phyloP scores from a whole-genome alignment of 2,113 vertebrate genomes.

The Gnathonemus longibarbis region DNA sequence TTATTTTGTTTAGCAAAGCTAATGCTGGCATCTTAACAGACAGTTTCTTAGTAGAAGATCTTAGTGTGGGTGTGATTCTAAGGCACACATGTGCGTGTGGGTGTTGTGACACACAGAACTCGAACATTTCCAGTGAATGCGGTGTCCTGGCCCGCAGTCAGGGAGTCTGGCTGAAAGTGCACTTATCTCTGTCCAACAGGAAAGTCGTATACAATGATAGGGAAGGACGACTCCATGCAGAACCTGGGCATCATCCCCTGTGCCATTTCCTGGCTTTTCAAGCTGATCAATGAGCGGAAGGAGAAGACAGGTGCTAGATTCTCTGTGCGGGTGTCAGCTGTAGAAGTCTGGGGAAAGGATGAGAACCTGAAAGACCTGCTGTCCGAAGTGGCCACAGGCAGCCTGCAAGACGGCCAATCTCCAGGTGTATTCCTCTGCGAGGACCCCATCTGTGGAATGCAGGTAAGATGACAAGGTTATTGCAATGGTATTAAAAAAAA shows the following conservation, averaged over 20 bases:
- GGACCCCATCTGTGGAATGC: conserved; percentile 97
- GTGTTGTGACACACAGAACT: background rate
- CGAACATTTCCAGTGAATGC: background rate
- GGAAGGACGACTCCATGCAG: conserved; percentile 89
- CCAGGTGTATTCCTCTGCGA: conserved; percentile 96
- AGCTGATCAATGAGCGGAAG: conserved; percentile 89
- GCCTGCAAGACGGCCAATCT: conserved; percentile 94
- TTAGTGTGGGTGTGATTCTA: background rate
- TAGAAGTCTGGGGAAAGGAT: conserved; percentile 97
- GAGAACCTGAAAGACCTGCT: conserved; percentile 90
- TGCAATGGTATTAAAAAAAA: background rate
- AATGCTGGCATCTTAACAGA: background rate
- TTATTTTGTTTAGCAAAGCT: background rate
- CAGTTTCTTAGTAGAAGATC: background rate
- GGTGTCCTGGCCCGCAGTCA: background rate
- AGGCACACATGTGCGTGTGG: background rate
- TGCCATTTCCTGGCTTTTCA: conserved; percentile 98
- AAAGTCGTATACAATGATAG: conserved; percentile 97
- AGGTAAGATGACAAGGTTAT: conserved; percentile 61
- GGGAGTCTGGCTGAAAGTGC: background rate
- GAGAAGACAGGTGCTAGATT: conserved; percentile 95
- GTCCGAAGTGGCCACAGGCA: conserved; percentile 91
- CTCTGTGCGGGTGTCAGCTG: conserved; percentile 93
- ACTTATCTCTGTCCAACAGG: conserved; percentile 56
- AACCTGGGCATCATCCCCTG: conserved; percentile 94